phyloP scores from a whole-genome alignment of 2,888 invertebrate species.

The Boloria euphrosyne region DNA sequence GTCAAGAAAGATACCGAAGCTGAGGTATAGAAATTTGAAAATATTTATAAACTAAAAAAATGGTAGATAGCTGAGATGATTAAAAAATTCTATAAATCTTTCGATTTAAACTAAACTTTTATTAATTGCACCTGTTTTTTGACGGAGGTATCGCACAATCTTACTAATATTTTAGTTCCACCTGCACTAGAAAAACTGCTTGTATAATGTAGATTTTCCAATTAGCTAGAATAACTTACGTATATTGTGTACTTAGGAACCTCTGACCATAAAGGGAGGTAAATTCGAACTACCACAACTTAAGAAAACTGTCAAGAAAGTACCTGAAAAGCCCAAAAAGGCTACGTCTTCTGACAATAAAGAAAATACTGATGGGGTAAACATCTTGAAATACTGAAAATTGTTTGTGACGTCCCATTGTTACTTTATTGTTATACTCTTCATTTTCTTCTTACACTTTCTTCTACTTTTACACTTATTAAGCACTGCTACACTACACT shows the following conservation, averaged over 20 bases:
- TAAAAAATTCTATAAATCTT: conserved; percentile 46
- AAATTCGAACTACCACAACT: conserved; percentile 76
- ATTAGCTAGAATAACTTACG: conserved; percentile 51
- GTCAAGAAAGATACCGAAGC: conserved; percentile 64
- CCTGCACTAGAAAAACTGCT: conserved; percentile 55
- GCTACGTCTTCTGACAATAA: conserved; percentile 51
- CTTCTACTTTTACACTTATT: conserved; percentile 27
- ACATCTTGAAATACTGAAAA: conserved; percentile 45
- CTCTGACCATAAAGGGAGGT: conserved; percentile 72
- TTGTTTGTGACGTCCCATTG: conserved; percentile 37
- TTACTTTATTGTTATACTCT: conserved; percentile 23
- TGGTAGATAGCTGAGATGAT: conserved; percentile 61
- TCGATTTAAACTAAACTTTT: conserved; percentile 9
- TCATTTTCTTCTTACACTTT: conserved; percentile 30
- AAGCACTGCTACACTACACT: conserved; percentile 25
- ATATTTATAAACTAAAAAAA: not conserved
- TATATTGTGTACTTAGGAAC: conserved; percentile 71
- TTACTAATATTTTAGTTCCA: conserved; percentile 55
- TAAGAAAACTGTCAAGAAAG: conserved; percentile 74
- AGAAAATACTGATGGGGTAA: conserved; percentile 66
- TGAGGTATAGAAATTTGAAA: conserved; percentile 60
- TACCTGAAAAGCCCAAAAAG: conserved; percentile 66
- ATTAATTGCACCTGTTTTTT: conserved; percentile 32
- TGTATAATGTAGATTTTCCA: conserved; percentile 51
- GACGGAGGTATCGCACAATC: conserved; percentile 48